phyloP scores from a whole-genome alignment of 1,140 invertebrate species.

The Ladona fulva region DNA sequence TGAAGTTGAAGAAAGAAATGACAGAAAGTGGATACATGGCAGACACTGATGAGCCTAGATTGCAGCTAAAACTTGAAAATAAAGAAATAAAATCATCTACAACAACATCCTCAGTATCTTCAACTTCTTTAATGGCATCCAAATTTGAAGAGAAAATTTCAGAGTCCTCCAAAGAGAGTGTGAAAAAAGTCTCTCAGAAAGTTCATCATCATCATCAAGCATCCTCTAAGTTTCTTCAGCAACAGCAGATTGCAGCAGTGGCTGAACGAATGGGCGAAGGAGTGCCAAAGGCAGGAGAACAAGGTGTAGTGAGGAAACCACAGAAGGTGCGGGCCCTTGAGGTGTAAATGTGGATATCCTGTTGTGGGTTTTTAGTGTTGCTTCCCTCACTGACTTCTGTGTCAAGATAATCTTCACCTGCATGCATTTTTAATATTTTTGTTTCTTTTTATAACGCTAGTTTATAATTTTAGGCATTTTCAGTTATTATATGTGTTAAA shows the following conservation, averaged over 20 bases:
- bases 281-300: not conserved
- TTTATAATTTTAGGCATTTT: no score
- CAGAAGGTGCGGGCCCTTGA: not conserved
- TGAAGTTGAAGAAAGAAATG: slow-evolving; percentile 41
- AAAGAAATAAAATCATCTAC: not conserved
- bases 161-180: not conserved
- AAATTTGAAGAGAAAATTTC: not conserved
- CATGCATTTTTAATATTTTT: no score
- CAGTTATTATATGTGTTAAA: no score
- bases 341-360: no score
- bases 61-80: slow-evolving; percentile 24
- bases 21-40: slow-evolving; percentile 58
- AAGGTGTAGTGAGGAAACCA: not conserved
- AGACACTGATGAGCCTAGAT: slow-evolving; percentile 55
- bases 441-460: no score
- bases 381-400: not conserved
- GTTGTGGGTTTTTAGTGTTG: not conserved
- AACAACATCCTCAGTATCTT: not conserved
- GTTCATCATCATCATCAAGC: not conserved
- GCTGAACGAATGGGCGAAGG: not conserved
- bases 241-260: not conserved
- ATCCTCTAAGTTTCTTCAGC: not conserved
- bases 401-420: no score
- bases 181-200: not conserved
- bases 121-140: not conserved